Base-by-base conservation (phyloP, 2,888 invertebrate genomes). In the Stenodera caucasica region DNA sequence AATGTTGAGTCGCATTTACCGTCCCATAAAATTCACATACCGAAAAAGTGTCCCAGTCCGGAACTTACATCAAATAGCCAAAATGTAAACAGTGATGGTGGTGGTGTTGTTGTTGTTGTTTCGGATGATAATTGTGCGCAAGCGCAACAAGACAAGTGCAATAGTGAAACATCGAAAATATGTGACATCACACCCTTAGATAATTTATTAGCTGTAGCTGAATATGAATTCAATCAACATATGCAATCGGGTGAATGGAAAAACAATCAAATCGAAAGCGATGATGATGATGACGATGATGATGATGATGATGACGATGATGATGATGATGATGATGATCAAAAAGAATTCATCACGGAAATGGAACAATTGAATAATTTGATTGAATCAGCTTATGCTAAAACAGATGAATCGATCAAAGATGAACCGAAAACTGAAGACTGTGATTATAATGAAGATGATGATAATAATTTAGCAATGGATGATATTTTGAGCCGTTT, bases 201-300 rank as follows among this genome's bases (percentile, higher is more conserved):
- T 76, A 86, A 84, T 78, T 80, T 87, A 71, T 82, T 87, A 61
- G 87, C 87, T 57, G 87, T 87, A 61, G 87, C 87, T 63, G 86
- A 87, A 78, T 82, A 86, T 55, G 86, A 86, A 78, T 84, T 86
- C 72, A 85, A 85, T 76, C 85, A 86, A 78, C 86, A 86, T 67
- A 75, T 79, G 67, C 76, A 78, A 68, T 77, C 78, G 11, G 78
- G 77, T 65, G 76, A 77, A 67, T 80, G 79, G 79, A 72, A 75
- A 52, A 58, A 49, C 49, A 60, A 49, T 15, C n/a, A 55, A 15
- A 52, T 61, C 11, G 50, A 60, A 11, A 29, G 8, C 30, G 18
- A 55, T 26, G 26, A 50, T 40, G 35, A 37, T 49, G 57, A 50
- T 26, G 37, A 30, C 45, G 64, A 61, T 33, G 65, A 66, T 30